phyloP scores from a whole-genome alignment of 2,797 vertebrate genomes.

The Acropternis orthonyx region DNA sequence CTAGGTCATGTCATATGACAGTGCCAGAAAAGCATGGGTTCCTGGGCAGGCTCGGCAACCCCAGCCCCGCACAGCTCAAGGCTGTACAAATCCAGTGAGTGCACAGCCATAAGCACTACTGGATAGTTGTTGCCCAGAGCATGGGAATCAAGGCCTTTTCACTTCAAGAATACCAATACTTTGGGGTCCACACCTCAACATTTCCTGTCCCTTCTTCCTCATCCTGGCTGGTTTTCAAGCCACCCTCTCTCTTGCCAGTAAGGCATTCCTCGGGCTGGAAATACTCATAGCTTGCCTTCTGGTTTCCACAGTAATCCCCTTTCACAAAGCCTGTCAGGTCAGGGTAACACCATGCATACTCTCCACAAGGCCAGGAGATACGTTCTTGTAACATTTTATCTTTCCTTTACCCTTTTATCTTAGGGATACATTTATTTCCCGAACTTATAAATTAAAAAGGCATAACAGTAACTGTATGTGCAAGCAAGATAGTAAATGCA shows the following conservation, averaged over 20 bases:
- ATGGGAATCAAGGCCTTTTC: too few species aligned
- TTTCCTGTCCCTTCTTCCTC: neutral
- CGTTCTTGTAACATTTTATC: neutral
- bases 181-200: neutral
- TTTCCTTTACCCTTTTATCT: neutral
- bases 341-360: neutral
- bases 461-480: neutral
- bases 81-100: neutral
- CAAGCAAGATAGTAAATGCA: neutral
- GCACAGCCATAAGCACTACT: neutral
- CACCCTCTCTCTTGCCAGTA: neutral
- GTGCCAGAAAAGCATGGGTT: neutral
- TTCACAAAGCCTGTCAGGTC: neutral
- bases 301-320: neutral
- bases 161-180: neutral
- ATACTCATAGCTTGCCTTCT: neutral
- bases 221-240: neutral
- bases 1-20: neutral
- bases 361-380: neutral
- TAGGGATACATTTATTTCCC: neutral
- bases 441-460: neutral
- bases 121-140: accelerated
- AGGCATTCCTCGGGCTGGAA: neutral
- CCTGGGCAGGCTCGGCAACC: neutral
- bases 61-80: neutral